phyloP scores from a whole-genome alignment of 2,888 invertebrate species.

The Neoascia interrupta region DNA sequence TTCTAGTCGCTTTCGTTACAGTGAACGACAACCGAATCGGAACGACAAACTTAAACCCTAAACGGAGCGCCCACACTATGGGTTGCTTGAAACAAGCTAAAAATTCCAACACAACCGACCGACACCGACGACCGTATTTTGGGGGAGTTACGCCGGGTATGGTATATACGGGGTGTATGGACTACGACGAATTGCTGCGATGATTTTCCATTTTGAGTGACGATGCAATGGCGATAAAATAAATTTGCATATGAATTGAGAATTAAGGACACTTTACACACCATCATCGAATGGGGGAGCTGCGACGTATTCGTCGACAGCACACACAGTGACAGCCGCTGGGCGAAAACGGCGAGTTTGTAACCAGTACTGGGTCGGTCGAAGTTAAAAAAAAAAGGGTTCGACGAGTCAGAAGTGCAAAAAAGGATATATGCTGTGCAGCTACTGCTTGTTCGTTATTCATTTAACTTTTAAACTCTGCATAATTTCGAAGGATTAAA shows the following conservation, averaged over 20 bases:
- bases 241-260: constrained; percentile 80
- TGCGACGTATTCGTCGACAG: constrained; percentile 8
- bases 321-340: constrained; percentile 57
- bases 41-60: constrained; percentile 61
- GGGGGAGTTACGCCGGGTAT: no score
- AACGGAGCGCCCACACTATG: no score
- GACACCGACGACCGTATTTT: no score
- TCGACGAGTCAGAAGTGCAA: constrained; percentile 12
- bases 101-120: no score
- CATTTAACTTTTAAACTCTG: constrained; percentile 70
- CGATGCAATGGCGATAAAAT: constrained; percentile 78
- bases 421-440: constrained; percentile 54
- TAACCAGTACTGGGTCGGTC: constrained; percentile 50
- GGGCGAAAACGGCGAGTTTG: constrained; percentile 63
- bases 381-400: no score
- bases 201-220: constrained; percentile 70
- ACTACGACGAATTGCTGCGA: constrained; percentile 69
- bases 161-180: background rate
- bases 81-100: constrained; percentile 46
- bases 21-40: constrained; percentile 45
- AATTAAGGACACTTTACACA: constrained; percentile 79
- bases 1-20: constrained; percentile 50
- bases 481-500: constrained; percentile 69
- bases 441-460: constrained; percentile 65
- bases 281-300: constrained; percentile 70